Conservation (phyloP, 1,140 invertebrate genomes). For the Orussus abietinus region DNA sequence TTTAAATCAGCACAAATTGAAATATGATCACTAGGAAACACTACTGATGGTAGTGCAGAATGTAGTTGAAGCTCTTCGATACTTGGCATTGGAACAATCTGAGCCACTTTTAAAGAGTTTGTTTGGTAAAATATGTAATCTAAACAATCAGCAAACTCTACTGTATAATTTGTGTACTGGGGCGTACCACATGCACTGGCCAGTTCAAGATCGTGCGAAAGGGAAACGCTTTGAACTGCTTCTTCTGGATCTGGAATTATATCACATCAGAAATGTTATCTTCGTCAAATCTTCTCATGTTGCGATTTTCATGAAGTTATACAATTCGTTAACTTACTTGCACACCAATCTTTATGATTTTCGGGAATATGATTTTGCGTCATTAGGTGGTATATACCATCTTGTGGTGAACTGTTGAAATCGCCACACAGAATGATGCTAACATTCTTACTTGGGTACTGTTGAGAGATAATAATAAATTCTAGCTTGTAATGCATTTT, state of each 20-base stretch:
- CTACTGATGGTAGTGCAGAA: conserved; percentile 76
- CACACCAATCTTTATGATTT: conserved; percentile 69
- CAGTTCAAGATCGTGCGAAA: conserved; percentile 62
- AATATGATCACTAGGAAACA: conserved; percentile 91
- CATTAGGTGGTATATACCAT: conserved; percentile 72
- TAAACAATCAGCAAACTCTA: conserved; percentile 77
- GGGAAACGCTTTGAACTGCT: conserved; percentile 58
- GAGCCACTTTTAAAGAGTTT: conserved; percentile 60
- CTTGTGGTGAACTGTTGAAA: conserved; percentile 82
- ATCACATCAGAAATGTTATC: conserved; percentile 14
- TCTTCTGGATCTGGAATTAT: conserved; percentile 61
- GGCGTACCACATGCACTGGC: conserved; percentile 72
- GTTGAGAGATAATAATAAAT: conserved; percentile 33
- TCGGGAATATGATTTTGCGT: conserved; percentile 61
- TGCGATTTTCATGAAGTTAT: no score
- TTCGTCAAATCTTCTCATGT: not conserved
- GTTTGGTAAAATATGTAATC: conserved; percentile 90
- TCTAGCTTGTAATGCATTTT: conserved; percentile 5
- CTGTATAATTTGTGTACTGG: conserved; percentile 82
- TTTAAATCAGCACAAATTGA: conserved; percentile 78
- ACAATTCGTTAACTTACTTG: conserved; percentile 59
- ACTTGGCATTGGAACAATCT: conserved; percentile 74
- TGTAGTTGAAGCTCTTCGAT: conserved; percentile 69
- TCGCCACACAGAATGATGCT: conserved; percentile 77
- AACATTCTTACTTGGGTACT: conserved; percentile 57